These are phyloP conservation scores for Triplophysa tibetana DNA, from an alignment of 2,113 vertebrate genomes.

Conservation along the genomic window DNA sequence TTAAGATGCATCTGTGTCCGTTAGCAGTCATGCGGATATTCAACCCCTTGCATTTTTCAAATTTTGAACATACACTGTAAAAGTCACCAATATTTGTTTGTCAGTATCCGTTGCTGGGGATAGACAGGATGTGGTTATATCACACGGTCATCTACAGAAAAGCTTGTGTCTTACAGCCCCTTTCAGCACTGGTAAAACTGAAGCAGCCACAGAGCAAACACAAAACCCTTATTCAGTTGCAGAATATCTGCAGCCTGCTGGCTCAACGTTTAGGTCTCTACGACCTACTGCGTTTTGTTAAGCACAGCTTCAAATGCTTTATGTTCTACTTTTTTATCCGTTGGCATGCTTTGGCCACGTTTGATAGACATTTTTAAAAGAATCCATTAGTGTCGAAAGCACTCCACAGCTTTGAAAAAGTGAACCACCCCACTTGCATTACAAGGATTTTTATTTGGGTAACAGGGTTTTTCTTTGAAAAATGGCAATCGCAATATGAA, in stretches of 20 bases:
- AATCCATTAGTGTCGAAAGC: slow-evolving; percentile 21
- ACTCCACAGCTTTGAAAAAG: neutral
- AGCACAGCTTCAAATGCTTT: neutral
- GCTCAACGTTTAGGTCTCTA: neutral
- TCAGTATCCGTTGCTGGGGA: neutral
- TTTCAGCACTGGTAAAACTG: neutral
- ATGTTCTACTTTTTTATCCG: slow-evolving; percentile 8
- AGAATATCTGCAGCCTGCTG: slow-evolving; percentile 10
- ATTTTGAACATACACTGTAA: neutral
- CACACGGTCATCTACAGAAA: slow-evolving; percentile 4
- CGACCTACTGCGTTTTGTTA: slow-evolving; percentile 20
- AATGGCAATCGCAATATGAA: no score
- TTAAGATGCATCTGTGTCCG: neutral
- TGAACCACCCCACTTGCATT: neutral
- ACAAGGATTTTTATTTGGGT: no score
- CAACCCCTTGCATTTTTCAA: slow-evolving; percentile 20
- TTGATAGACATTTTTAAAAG: slow-evolving; percentile 11
- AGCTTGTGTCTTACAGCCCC: neutral
- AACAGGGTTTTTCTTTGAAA: no score
- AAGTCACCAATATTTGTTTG: neutral
- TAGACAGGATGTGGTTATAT: slow-evolving; percentile 36
- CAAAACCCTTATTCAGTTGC: neutral
- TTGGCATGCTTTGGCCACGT: neutral
- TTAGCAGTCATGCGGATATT: neutral
- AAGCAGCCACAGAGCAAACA: slow-evolving; percentile 15